Evolutionary conservation across 2,113 vertebrate genomes (phyloP).

Genomic region (Pao palembangensis): DNA sequence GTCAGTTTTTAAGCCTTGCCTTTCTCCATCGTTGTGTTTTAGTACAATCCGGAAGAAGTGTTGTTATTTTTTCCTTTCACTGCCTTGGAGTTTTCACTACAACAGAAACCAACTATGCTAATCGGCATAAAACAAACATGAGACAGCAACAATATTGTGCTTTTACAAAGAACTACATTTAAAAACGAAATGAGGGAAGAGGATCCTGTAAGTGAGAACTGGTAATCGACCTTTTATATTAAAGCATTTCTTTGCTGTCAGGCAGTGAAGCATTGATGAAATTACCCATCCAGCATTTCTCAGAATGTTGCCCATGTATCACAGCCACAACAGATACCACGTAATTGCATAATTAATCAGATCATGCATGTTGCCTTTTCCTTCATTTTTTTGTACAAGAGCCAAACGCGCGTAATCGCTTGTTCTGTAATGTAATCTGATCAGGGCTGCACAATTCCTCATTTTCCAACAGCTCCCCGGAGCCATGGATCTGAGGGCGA

Average conservation of each 20-base stretch:
- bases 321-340: slow-evolving; percentile 64
- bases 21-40: too few relatives aligned
- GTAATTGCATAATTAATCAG: slow-evolving; percentile 74
- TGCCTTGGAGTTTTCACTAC: too few relatives aligned
- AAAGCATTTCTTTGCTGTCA: slow-evolving; percentile 26
- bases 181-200: neutral
- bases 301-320: slow-evolving; percentile 57
- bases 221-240: slow-evolving; percentile 38
- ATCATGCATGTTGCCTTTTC: slow-evolving; percentile 66
- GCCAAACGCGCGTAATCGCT: slow-evolving; percentile 72
- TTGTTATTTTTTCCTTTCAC: too few relatives aligned
- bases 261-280: slow-evolving; percentile 55
- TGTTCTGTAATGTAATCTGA: slow-evolving; percentile 73
- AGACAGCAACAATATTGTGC: too few relatives aligned
- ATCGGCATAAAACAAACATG: too few relatives aligned
- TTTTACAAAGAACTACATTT: too few relatives aligned
- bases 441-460: slow-evolving; percentile 74
- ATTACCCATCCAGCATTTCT: slow-evolving; percentile 54
- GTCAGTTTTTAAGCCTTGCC: too few relatives aligned
- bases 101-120: too few relatives aligned
- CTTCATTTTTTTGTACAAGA: slow-evolving; percentile 55
- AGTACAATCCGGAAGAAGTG: too few relatives aligned
- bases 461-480: slow-evolving; percentile 73
- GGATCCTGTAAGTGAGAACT: slow-evolving; percentile 8
- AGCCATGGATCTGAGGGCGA: slow-evolving; percentile 62